A percentile compares a stretch with the other conserved stretches of the same genome.
phyloP scores from a whole-genome alignment of 2,888 invertebrate genomes.

The Lasiommata megera region DNA sequence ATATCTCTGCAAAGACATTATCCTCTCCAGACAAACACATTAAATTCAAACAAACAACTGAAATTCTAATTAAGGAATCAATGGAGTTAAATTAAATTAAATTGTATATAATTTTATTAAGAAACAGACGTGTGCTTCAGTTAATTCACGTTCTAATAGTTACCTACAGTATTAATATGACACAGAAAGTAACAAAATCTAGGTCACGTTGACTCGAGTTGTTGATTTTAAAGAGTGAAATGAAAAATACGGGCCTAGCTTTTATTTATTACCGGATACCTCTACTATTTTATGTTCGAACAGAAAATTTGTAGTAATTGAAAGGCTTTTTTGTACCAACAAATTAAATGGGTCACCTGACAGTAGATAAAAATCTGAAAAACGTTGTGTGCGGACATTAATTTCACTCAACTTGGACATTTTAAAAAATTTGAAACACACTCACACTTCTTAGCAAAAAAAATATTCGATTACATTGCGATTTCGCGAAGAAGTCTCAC shows the following conservation, averaged over 20 bases:
- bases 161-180: neutral
- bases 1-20: too few species aligned
- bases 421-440: neutral
- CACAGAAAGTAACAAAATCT: conserved; percentile 1
- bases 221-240: conserved; percentile 3
- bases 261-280: conserved; percentile 4
- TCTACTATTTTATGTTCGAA: conserved; percentile 5
- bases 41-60: too few species aligned
- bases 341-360: neutral
- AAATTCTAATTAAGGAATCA: too few species aligned
- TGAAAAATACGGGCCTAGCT: conserved; percentile 9
- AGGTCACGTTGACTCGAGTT: conserved; percentile 6
- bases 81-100: too few species aligned
- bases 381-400: neutral
- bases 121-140: neutral
- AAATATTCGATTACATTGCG: too few species aligned
- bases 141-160: neutral
- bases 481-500: too few species aligned
- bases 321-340: neutral
- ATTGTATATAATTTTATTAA: neutral
- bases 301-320: conserved; percentile 1
- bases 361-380: neutral
- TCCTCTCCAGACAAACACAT: too few species aligned
- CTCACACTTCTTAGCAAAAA: too few species aligned
- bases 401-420: neutral